Evolutionary conservation across 23 tunicate genomes (phyloP).

Genomic region (Botrylloides violaceus): DNA sequence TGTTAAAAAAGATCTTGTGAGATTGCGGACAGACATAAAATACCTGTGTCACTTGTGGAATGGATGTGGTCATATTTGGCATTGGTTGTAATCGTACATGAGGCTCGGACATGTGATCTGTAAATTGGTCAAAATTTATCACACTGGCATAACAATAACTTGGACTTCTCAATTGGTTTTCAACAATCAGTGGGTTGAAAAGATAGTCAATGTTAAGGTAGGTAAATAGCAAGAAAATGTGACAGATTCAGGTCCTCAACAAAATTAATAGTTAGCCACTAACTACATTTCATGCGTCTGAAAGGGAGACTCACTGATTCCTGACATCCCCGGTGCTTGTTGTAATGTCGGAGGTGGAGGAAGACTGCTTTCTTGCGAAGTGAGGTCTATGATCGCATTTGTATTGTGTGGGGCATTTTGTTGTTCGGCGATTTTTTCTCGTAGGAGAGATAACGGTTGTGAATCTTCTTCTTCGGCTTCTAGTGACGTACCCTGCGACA

Average conservation of each 20-base stretch:
- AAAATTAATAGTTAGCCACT: too few species aligned
- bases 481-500: constrained; percentile 1
- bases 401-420: not conserved
- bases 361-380: constrained; percentile 10
- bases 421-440: constrained; percentile 38
- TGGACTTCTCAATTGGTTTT: too few species aligned
- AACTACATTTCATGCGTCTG: too few species aligned
- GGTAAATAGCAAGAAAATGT: too few species aligned
- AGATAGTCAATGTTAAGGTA: too few species aligned
- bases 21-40: not conserved
- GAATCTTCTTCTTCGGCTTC: constrained; percentile 64
- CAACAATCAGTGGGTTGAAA: too few species aligned
- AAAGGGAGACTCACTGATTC: too few species aligned
- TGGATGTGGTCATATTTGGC: not conserved
- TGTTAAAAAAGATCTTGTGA: not conserved
- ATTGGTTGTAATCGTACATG: not conserved
- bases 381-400: constrained; percentile 10
- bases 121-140: not conserved
- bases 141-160: too few species aligned
- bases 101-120: not conserved
- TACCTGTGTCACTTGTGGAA: not conserved
- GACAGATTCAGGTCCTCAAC: too few species aligned
- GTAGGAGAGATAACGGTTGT: constrained; percentile 38
- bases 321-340: constrained; percentile 40
- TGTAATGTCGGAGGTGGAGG: constrained; percentile 79